A percentile compares a stretch with the other conserved stretches of the same genome.
These are phyloP conservation scores for Cirrhinus molitorella DNA, from an alignment of 2,797 vertebrate species.

Conservation along the genomic window DNA sequence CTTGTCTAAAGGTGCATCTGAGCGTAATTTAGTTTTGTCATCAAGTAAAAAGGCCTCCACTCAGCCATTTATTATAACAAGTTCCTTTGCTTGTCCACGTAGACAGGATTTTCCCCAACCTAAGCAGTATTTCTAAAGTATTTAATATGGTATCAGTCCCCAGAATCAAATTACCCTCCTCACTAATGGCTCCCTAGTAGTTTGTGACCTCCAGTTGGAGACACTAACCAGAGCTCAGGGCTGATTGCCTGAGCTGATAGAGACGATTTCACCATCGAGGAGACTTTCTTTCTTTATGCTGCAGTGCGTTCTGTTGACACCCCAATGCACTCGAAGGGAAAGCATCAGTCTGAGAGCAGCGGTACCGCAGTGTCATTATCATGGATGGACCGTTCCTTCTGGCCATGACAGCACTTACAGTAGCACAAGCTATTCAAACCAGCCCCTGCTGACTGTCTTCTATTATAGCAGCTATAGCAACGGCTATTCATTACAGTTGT, in stretches of 20 bases:
- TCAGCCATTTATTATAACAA: constrained; percentile 47
- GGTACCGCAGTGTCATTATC: constrained; percentile 61
- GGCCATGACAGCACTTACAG: constrained; percentile 46
- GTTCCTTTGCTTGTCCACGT: constrained; percentile 53
- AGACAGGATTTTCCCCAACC: constrained; percentile 56
- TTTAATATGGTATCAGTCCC: constrained; percentile 63
- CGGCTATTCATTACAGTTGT: constrained; percentile 50
- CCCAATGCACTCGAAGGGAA: constrained; percentile 29
- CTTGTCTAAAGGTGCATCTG: constrained; percentile 10
- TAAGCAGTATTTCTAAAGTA: constrained; percentile 61
- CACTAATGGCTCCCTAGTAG: constrained; percentile 56
- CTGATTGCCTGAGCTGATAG: constrained; percentile 55
- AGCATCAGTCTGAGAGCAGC: constrained; percentile 41
- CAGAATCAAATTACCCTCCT: constrained; percentile 60
- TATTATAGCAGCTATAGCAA: constrained; percentile 46
- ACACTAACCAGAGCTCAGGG: constrained; percentile 51
- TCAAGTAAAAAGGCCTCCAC: constrained; percentile 47
- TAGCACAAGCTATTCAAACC: constrained; percentile 55
- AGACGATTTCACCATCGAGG: constrained; percentile 39
- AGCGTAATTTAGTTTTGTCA: constrained; percentile 54
- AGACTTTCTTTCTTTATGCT: constrained; percentile 57
- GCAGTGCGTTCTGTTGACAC: constrained; percentile 48
- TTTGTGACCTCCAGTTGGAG: constrained; percentile 55
- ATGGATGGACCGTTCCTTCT: constrained; percentile 49
- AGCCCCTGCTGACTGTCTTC: constrained; percentile 50